These are phyloP conservation scores for Falco punctatus DNA, from an alignment of 2,113 vertebrate genomes.

Conservation along the genomic window DNA sequence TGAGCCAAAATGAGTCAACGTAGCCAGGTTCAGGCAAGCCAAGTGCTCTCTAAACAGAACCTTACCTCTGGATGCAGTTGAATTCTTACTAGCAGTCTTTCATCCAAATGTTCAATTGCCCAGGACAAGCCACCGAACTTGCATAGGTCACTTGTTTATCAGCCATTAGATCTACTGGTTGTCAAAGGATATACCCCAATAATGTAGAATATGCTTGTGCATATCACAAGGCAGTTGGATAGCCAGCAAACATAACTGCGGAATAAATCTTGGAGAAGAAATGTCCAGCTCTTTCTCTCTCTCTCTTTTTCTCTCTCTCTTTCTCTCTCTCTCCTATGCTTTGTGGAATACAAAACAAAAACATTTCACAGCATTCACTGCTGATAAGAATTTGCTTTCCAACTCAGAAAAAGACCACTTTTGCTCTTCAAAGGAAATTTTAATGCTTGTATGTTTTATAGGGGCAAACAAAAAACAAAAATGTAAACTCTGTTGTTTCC, in stretches of 20 bases:
- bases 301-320: slow-evolving; percentile 72
- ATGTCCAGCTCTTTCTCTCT: slow-evolving; percentile 74
- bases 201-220: slow-evolving; percentile 72
- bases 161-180: slow-evolving; percentile 77
- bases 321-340: slow-evolving; percentile 76
- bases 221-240: slow-evolving; percentile 73
- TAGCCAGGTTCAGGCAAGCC: slow-evolving; percentile 86
- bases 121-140: slow-evolving; percentile 79
- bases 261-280: slow-evolving; percentile 65
- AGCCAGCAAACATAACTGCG: slow-evolving; percentile 72
- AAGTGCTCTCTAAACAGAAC: slow-evolving; percentile 84
- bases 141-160: slow-evolving; percentile 72
- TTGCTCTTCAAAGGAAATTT: slow-evolving; percentile 82
- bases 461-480: slow-evolving; percentile 72
- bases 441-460: slow-evolving; percentile 80
- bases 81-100: slow-evolving; percentile 87
- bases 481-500: slow-evolving; percentile 74
- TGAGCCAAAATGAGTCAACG: slow-evolving; percentile 98
- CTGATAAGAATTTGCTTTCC: slow-evolving; percentile 85
- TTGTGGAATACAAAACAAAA: slow-evolving; percentile 83
- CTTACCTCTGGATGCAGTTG: slow-evolving; percentile 93
- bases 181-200: slow-evolving; percentile 71
- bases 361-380: slow-evolving; percentile 75
- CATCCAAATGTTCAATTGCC: slow-evolving; percentile 78
- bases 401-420: slow-evolving; percentile 86